Conservation (phyloP, 2,113 vertebrate genomes). For the Ciconia boyciana region DNA sequence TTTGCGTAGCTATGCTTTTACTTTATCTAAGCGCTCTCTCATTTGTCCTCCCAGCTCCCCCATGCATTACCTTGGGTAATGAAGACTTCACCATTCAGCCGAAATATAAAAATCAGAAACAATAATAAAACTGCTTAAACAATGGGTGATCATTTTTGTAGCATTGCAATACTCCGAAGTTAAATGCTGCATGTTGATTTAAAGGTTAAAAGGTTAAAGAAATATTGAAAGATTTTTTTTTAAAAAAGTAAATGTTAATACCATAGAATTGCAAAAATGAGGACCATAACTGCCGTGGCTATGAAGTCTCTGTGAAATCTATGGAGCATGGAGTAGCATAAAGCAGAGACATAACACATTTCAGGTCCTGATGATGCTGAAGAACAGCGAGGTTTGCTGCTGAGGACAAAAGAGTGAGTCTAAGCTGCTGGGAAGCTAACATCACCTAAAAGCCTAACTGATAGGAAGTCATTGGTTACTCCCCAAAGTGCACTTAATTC, state of each 20-base stretch:
- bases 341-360: not conserved
- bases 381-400: not conserved
- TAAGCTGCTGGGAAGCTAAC: not conserved
- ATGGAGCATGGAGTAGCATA: not conserved
- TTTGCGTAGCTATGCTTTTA: not conserved
- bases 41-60: not conserved
- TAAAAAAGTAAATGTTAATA: not conserved
- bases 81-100: not conserved
- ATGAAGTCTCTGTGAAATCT: not conserved
- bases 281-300: not conserved
- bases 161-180: not conserved
- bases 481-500: not conserved
- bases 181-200: not conserved
- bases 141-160: not conserved
- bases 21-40: not conserved
- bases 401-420: constrained; percentile 28
- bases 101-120: not conserved
- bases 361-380: not conserved
- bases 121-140: not conserved
- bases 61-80: not conserved
- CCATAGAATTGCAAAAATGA: not conserved
- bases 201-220: constrained; percentile 2
- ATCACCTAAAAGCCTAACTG: not conserved
- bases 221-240: not conserved
- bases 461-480: not conserved